Evolutionary conservation across 2,797 vertebrate species (phyloP).

Genomic region (Hydrocynus forskahlii): DNA sequence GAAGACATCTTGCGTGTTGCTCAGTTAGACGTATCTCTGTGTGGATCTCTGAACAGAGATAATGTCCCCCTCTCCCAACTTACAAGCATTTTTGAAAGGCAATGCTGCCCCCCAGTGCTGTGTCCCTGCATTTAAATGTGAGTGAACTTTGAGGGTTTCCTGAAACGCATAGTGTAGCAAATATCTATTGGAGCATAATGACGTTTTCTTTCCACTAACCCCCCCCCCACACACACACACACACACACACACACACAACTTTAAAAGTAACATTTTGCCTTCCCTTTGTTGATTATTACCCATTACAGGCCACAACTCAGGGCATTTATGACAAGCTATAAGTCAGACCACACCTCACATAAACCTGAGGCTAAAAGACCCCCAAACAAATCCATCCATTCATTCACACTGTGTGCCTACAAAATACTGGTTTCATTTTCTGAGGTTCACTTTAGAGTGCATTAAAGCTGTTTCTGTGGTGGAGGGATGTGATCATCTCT

Average conservation of each 20-base stretch:
- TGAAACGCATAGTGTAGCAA: too few relatives aligned
- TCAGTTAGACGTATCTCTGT: neutral
- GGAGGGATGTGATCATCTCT: conserved; percentile 8
- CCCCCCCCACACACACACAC: too few relatives aligned
- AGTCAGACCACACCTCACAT: conserved; percentile 35
- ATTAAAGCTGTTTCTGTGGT: conserved; percentile 27
- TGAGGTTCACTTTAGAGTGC: neutral
- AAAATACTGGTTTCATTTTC: conserved; percentile 9
- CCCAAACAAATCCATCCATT: conserved; percentile 25
- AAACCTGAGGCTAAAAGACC: neutral
- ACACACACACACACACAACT: neutral
- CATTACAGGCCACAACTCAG: conserved; percentile 5
- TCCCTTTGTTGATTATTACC: neutral
- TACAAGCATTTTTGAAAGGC: conserved; percentile 24
- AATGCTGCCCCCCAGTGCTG: conserved; percentile 60
- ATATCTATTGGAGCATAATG: neutral
- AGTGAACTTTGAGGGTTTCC: neutral
- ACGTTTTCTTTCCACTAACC: neutral
- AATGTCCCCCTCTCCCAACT: too few relatives aligned
- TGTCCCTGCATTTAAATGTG: neutral
- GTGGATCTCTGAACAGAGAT: neutral
- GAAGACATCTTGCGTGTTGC: too few relatives aligned
- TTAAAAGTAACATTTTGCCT: neutral
- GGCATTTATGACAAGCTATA: conserved; percentile 35
- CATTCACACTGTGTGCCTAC: neutral